phyloP scores from a whole-genome alignment of 2,888 invertebrate species.

The Galerucella nymphaeae region DNA sequence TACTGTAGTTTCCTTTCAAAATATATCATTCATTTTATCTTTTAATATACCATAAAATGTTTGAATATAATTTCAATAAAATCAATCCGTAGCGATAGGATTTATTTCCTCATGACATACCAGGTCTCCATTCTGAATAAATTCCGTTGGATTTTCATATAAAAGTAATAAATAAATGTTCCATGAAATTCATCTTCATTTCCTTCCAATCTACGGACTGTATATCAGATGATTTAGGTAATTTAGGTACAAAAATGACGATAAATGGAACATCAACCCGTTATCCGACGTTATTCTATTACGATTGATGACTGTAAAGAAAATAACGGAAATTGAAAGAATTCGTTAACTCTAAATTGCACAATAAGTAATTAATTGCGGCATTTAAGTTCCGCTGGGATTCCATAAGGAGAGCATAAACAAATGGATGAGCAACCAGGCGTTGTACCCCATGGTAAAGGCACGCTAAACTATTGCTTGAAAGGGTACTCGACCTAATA shows the following conservation, averaged over 20 bases:
- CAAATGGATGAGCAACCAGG: no score
- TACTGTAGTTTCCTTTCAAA: background rate
- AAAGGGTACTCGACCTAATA: no score
- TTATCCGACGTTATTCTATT: conserved; percentile 43
- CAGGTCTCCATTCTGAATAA: background rate
- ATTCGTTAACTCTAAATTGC: conserved; percentile 34
- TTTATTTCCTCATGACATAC: background rate
- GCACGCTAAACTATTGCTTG: no score
- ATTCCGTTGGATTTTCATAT: background rate
- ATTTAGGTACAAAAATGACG: conserved; percentile 42
- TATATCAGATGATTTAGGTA: conserved; percentile 36
- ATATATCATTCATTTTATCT: background rate
- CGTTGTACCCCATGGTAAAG: no score
- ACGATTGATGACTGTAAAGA: conserved; percentile 50
- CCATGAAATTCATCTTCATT: conserved; percentile 38
- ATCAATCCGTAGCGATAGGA: background rate
- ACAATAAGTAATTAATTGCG: conserved; percentile 11
- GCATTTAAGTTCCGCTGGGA: background rate
- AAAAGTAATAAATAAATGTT: conserved; percentile 1
- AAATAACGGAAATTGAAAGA: conserved; percentile 45
- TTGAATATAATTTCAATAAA: background rate
- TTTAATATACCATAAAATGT: background rate
- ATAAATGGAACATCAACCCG: conserved; percentile 35
- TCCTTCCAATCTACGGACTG: conserved; percentile 28
- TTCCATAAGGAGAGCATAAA: background rate